Conservation (phyloP, 1,140 invertebrate genomes). For the Battus philenor region DNA sequence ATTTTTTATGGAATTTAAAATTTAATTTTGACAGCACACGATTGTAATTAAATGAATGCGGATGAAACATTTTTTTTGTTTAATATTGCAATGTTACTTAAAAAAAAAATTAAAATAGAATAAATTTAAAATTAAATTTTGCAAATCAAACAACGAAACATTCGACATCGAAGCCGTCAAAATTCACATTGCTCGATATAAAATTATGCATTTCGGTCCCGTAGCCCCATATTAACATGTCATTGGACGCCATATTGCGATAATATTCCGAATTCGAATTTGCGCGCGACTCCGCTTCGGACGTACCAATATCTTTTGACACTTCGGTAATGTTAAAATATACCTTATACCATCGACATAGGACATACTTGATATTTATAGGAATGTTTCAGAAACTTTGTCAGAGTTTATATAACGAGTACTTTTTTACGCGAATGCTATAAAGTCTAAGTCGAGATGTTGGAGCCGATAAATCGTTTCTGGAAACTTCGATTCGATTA, state of each 20-base stretch:
- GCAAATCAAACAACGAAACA: not conserved
- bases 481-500: conserved; percentile 48
- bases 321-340: conserved; percentile 11
- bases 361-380: not conserved
- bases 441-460: conserved; percentile 44
- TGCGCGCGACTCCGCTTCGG: conserved; percentile 29
- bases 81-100: too few species aligned
- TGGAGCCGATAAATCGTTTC: conserved; percentile 45
- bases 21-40: too few species aligned
- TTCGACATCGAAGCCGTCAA: conserved; percentile 24
- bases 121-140: too few species aligned
- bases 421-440: conserved; percentile 45
- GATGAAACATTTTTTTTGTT: too few species aligned
- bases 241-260: conserved; percentile 60
- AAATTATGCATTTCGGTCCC: conserved; percentile 63
- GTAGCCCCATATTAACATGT: conserved; percentile 60
- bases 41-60: too few species aligned
- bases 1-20: too few species aligned
- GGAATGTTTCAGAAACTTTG: conserved; percentile 6
- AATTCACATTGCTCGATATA: conserved; percentile 36
- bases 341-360: conserved; percentile 17
- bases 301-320: not conserved
- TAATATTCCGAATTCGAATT: conserved; percentile 57
- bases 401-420: conserved; percentile 34
- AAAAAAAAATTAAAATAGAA: too few species aligned